Conservation (phyloP, 2,113 vertebrate genomes). For the Andinoacara biseriatus region DNA sequence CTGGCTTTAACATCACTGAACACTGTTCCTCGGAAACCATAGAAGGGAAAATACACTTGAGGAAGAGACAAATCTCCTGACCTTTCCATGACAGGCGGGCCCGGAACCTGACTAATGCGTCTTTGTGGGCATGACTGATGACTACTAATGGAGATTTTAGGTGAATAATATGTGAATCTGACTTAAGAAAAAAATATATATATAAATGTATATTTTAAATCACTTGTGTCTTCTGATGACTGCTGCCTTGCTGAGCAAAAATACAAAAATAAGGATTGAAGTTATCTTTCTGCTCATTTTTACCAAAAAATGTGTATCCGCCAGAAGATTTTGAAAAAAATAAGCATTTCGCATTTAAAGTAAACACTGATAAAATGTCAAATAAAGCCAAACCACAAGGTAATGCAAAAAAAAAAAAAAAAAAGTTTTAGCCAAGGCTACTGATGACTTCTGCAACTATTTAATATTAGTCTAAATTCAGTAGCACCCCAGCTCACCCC, state of each 20-base stretch:
- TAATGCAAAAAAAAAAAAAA: too few species aligned
- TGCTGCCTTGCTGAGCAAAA: background rate
- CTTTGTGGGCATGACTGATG: constrained; percentile 48
- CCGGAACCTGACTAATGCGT: constrained; percentile 59
- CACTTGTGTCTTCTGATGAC: background rate
- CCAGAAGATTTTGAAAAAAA: too few species aligned
- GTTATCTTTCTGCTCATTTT: background rate
- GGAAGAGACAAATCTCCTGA: constrained; percentile 72
- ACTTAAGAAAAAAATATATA: constrained; percentile 16
- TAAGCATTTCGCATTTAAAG: too few species aligned
- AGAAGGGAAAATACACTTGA: constrained; percentile 60
- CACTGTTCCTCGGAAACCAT: constrained; percentile 56
- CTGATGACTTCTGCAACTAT: too few species aligned
- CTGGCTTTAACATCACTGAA: constrained; percentile 51
- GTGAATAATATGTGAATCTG: constrained; percentile 44
- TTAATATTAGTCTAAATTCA: too few species aligned
- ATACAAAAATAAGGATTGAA: background rate
- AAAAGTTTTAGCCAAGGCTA: too few species aligned
- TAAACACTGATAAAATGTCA: too few species aligned
- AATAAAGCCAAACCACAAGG: too few species aligned
- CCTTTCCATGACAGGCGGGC: constrained; percentile 57
- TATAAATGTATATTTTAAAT: background rate
- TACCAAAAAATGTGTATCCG: background rate
- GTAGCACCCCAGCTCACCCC: too few species aligned
- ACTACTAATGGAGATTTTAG: constrained; percentile 45